Conservation (phyloP, 2,113 vertebrate species). For the Gorsachius goisagi region DNA sequence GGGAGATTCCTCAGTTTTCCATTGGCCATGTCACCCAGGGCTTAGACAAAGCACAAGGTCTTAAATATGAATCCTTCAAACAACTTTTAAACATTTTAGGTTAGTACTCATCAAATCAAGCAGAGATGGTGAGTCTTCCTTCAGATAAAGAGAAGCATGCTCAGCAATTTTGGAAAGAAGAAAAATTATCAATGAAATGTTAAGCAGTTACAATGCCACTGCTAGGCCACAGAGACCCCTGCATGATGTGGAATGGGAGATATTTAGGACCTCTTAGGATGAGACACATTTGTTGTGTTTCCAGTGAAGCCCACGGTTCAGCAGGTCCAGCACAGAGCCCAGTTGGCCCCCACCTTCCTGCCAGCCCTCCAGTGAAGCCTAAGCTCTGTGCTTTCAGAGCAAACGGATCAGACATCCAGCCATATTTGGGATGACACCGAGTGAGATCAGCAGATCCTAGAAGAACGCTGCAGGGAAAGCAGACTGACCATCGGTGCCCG, state of each 20-base stretch:
- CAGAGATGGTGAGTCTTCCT: background rate
- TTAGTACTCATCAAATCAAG: background rate
- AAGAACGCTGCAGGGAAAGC: background rate
- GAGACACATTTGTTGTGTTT: background rate
- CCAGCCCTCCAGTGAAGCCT: background rate
- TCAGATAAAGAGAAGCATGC: background rate
- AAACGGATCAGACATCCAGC: background rate
- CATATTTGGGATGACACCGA: rapidly evolving
- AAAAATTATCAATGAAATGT: background rate
- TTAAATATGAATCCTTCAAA: background rate
- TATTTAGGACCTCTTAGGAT: background rate
- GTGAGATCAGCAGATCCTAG: background rate
- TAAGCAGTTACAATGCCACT: background rate
- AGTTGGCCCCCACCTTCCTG: background rate
- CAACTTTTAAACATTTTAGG: background rate
- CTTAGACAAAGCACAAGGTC: background rate
- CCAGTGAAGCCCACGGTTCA: background rate
- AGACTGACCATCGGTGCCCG: background rate
- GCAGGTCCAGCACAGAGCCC: background rate
- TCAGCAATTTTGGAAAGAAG: background rate
- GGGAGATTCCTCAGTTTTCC: background rate
- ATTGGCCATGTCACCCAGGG: rapidly evolving
- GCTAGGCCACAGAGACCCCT: background rate
- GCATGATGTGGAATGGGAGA: background rate
- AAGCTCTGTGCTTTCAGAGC: background rate